Evolutionary conservation across 2,888 invertebrate genomes (phyloP), one percentile per base, ranked within the genome.

Genomic region (Scaptomyza caliginosa): DNA sequence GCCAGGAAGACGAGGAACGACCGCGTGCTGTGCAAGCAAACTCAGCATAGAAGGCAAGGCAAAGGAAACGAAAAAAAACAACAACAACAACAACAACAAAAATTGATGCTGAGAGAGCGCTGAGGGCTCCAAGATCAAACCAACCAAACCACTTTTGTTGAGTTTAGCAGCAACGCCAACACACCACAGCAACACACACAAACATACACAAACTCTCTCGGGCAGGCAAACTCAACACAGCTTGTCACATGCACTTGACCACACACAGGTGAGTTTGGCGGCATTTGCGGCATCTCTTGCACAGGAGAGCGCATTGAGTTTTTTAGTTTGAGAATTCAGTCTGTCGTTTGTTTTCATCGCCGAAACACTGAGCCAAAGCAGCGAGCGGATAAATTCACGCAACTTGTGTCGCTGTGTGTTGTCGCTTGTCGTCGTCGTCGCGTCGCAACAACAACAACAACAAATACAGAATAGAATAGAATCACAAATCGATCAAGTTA

Each of bases 271-370:
- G 80, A 86, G 86, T 67, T 56, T 30, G 16, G 13, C 21, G 36
- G 17, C 21, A 36, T 39, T 40, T 45, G 39, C 50, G 51, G 54
- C 36, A 56, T 36, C 43, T 55, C 59, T 55, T 42, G 39, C 39
- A 63, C 63, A 42, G 42, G 67, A 77, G 54, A 60, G 75, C 74
- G 67, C 16, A 34, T 34, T 34, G 34, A 34, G 32, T 24, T 8
- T 8, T 39, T 30, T 40, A 48, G 49, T 50, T 58, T 45, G 45
- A 60, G 63, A 48, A 69, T 80, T 88, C 77, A 90, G 90, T 90
- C 89, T 88, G 83, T 89, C 89, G 91, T 88, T 89, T 88, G 88
- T 87, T 90, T 89, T 88, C 89, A 82, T 88, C 89, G 89, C 81
- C 81, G 86, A 77, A 88, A 86, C 88, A 86, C 88, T 89, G 81